Evolutionary conservation across 2,797 vertebrate species (phyloP).

Genomic region (Xenopus petersii): DNA sequence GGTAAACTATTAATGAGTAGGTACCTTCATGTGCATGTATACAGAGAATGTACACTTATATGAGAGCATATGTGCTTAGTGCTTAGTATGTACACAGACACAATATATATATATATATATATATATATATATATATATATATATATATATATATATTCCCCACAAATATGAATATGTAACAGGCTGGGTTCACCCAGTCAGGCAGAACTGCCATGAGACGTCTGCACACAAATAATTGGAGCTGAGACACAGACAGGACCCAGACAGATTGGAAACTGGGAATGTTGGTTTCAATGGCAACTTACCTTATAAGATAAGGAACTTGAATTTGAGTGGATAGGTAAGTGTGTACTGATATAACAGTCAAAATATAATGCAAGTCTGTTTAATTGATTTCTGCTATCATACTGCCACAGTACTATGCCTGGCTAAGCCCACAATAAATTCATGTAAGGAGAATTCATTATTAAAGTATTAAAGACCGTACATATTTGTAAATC

Average conservation of each 20-base stretch:
- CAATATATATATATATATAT: background rate
- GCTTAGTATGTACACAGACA: background rate
- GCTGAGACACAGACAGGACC: slow-evolving; percentile 23
- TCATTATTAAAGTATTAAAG: no score
- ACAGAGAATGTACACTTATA: background rate
- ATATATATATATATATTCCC: background rate
- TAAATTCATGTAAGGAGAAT: no score
- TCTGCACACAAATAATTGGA: slow-evolving; percentile 2
- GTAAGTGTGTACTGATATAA: no score
- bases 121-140: no score
- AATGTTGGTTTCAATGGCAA: background rate
- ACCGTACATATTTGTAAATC: no score
- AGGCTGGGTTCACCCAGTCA: background rate
- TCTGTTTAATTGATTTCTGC: no score
- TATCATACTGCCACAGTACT: no score
- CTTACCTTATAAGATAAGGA: no score
- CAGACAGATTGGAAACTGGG: slow-evolving; percentile 8
- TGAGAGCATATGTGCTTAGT: background rate
- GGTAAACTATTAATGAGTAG: background rate
- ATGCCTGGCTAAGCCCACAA: no score
- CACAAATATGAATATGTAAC: background rate
- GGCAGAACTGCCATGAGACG: background rate
- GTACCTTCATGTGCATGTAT: background rate
- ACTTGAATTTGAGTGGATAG: no score
- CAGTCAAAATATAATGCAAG: no score